A percentile compares a stretch with the other conserved stretches of the same genome.
phyloP scores from a whole-genome alignment of 1,140 invertebrate genomes.

The Orius laevigatus region DNA sequence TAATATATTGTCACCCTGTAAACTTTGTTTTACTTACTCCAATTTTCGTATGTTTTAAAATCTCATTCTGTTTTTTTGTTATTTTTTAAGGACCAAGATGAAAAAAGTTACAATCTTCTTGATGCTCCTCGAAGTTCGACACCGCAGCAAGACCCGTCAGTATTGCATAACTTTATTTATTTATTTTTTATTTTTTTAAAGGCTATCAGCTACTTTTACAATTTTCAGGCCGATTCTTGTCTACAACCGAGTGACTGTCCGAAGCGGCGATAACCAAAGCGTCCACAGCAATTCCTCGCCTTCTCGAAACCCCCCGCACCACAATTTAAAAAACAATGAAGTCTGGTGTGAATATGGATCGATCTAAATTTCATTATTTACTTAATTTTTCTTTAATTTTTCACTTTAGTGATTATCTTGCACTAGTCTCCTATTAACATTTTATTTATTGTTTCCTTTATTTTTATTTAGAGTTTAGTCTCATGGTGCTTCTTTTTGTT shows the following conservation, averaged over 20 bases:
- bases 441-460: too few species aligned
- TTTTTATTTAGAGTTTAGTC: too few species aligned
- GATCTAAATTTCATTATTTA: too few species aligned
- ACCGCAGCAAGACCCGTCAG: constrained; percentile 18
- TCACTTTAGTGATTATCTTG: too few species aligned
- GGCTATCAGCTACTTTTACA: neutral
- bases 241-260: too few species aligned
- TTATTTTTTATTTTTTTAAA: neutral
- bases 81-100: constrained; percentile 16
- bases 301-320: neutral
- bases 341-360: too few species aligned
- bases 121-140: constrained; percentile 13
- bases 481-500: too few species aligned
- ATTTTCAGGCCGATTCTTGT: too few species aligned
- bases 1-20: neutral
- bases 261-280: too few species aligned
- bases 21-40: neutral
- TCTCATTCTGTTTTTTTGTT: neutral
- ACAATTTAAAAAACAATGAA: neutral
- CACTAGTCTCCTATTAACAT: too few species aligned
- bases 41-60: neutral
- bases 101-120: constrained; percentile 9
- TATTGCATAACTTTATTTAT: constrained; percentile 1
- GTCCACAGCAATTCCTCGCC: too few species aligned
- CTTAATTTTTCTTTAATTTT: too few species aligned